phyloP scores from a whole-genome alignment of 2,113 vertebrate genomes.

The Pseudorasbora parva region DNA sequence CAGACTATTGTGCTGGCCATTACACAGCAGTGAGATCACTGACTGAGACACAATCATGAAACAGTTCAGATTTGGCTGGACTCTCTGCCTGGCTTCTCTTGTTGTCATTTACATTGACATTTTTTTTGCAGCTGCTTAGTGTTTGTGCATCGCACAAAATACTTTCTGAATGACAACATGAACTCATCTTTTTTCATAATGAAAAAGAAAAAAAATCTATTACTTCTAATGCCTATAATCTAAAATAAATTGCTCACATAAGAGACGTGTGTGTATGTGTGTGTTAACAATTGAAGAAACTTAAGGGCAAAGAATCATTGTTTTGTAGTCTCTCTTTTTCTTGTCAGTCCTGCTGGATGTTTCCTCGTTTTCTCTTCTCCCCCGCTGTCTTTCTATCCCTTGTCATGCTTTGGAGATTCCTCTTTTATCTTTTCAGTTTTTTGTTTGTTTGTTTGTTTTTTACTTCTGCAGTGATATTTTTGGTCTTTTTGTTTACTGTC shows the following conservation, averaged over 20 bases:
- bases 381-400: slow-evolving; percentile 73
- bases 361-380: slow-evolving; percentile 67
- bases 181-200: no score
- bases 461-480: background rate
- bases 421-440: slow-evolving; percentile 14
- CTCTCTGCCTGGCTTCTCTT: background rate
- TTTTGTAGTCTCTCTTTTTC: slow-evolving; percentile 65
- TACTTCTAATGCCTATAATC: background rate
- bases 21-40: background rate
- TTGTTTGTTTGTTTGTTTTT: background rate
- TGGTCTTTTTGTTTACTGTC: slow-evolving; percentile 45
- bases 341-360: slow-evolving; percentile 73
- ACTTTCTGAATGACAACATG: background rate
- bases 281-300: slow-evolving; percentile 22
- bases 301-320: slow-evolving; percentile 21
- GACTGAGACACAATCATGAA: background rate
- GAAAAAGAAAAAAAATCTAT: background rate
- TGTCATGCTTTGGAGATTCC: slow-evolving; percentile 66
- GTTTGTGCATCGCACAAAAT: background rate
- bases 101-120: background rate
- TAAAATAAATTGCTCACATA: slow-evolving; percentile 3
- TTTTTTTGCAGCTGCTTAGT: background rate
- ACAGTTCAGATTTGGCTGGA: background rate
- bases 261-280: background rate
- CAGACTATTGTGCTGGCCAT: background rate